phyloP scores from a whole-genome alignment of 2,113 vertebrate genomes.

The Lasiurus borealis region DNA sequence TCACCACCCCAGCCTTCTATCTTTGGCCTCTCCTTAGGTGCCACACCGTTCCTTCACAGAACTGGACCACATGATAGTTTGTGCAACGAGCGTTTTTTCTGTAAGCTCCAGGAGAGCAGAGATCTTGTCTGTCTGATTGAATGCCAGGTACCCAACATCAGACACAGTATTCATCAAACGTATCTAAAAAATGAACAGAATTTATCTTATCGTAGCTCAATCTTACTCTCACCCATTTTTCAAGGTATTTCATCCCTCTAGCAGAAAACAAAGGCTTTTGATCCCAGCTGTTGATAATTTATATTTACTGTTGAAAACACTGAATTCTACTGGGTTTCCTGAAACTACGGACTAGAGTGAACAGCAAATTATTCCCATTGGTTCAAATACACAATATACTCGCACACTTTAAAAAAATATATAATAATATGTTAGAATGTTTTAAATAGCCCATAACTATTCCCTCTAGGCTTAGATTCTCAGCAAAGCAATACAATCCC shows the following conservation, averaged over 20 bases:
- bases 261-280: slow-evolving; percentile 9
- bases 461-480: not conserved
- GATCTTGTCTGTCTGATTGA: not conserved
- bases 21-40: not conserved
- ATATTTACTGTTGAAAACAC: not conserved
- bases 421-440: not conserved
- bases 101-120: not conserved
- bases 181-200: not conserved
- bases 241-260: not conserved
- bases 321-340: not conserved
- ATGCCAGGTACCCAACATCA: not conserved
- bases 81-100: not conserved
- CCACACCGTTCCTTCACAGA: not conserved
- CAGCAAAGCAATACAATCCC: not conserved
- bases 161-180: not conserved
- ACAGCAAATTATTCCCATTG: not conserved
- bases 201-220: not conserved
- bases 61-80: not conserved
- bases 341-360: not conserved
- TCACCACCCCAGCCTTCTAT: not conserved
- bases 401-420: not conserved
- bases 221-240: slow-evolving; percentile 2
- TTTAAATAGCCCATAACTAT: not conserved
- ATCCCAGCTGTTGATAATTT: not conserved
- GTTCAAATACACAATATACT: not conserved